Evolutionary conservation across 2,113 vertebrate species (phyloP), one percentile per base, ranked within the genome.

Genomic region (Dendrocopos noguchii): DNA sequence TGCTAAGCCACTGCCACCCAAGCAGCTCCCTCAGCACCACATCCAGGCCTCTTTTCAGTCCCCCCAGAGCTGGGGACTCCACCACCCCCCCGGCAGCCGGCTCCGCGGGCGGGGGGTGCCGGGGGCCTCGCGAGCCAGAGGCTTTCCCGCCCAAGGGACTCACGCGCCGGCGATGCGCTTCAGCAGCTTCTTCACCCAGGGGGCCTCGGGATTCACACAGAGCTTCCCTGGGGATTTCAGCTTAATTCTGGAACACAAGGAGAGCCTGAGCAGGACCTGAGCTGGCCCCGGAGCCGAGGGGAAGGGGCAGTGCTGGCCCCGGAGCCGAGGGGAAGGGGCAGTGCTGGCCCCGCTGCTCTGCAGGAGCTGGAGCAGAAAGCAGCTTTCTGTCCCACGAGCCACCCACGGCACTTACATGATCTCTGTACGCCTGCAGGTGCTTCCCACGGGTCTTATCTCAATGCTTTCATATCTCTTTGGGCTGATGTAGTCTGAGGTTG

Each of bases 321-420:
- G 47, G 4, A 50, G 47, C 10, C 8, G 34, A 36, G 34, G 34
- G 36, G n/a, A 59, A n/a, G 31, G 56, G 0, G 46, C 14, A 7
- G 17, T 2, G 14, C 34, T 12, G 57, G 52, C 27, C n/a, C 64
- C 2, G 2, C 34, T 15, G 46, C 71, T 31, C n/a, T 10, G 27
- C 4, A 1, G n/a, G 24, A 33, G 70, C 33, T 2, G 2, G 44
- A 31, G 72, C 31, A 33, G 33, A 27, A 52, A 39, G 84, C 20
- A 9, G 76, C 44, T 53, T 13, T 24, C 29, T 7, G 67, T 21
- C 13, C 42, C 15, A 1, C 0, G 2, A 44, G 46, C 46, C 31
- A 2, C 20, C 39, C 6, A 6, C 59, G 4, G 27, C 87, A 97
- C 98, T 97, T 91, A 98, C 98, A 98, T 94, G 86, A 97, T 74